Conservation (phyloP, 2,888 invertebrate species). For the Ennomos fuscantarius region DNA sequence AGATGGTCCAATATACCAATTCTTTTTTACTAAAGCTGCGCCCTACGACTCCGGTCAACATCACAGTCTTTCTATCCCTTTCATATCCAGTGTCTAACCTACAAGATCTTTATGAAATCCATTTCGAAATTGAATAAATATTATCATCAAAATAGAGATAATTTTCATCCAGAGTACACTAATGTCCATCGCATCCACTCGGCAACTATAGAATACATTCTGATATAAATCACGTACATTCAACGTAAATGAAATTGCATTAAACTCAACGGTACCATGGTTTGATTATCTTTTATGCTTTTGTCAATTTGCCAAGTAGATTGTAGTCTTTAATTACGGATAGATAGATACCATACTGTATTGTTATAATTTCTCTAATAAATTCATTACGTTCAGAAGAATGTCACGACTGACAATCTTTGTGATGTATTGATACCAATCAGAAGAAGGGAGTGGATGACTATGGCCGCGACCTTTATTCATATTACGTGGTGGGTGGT, state of each 20-base stretch:
- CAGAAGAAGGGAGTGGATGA: constrained; percentile 16
- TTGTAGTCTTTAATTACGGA: constrained; percentile 23
- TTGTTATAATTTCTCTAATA: too few relatives aligned
- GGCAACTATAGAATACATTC: constrained; percentile 3
- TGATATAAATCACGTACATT: constrained; percentile 36
- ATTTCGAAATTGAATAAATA: too few relatives aligned
- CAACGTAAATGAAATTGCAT: constrained; percentile 40
- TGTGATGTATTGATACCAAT: constrained; percentile 7
- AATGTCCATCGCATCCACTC: too few relatives aligned
- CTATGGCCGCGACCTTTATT: constrained; percentile 27
- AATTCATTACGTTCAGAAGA: neutral
- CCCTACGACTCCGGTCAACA: too few relatives aligned
- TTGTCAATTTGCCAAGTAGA: constrained; percentile 37
- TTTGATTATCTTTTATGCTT: constrained; percentile 32
- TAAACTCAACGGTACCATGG: constrained; percentile 18
- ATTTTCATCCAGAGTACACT: too few relatives aligned
- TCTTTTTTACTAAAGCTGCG: too few relatives aligned
- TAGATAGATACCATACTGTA: neutral
- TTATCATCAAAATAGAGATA: too few relatives aligned
- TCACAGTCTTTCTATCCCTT: too few relatives aligned
- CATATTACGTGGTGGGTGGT: constrained; percentile 14
- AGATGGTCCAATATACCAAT: too few relatives aligned
- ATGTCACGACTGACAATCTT: constrained; percentile 1
- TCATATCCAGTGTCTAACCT: too few relatives aligned
- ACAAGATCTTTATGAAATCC: too few relatives aligned